A percentile compares a stretch with the other conserved stretches of the same genome.
Evolutionary conservation across 2,888 invertebrate genomes (phyloP).

Genomic region (Tinea semifulvella): DNA sequence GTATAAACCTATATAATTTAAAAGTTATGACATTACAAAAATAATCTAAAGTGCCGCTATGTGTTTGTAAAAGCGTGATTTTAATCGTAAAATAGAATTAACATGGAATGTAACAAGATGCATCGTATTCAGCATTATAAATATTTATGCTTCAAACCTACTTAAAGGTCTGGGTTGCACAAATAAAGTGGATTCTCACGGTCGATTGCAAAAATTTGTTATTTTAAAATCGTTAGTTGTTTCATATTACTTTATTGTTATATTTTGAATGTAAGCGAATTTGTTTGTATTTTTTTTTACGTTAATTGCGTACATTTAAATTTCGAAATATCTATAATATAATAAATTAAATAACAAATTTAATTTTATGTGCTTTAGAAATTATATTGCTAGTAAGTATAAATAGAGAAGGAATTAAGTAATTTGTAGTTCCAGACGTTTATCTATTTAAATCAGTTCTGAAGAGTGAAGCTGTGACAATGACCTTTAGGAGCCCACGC

Average conservation of each 20-base stretch:
- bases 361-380: slow-evolving; percentile 15
- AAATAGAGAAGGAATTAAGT: slow-evolving; percentile 15
- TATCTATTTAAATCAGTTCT: slow-evolving; percentile 13
- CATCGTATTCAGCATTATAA: background rate
- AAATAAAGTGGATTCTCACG: slow-evolving; percentile 8
- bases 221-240: background rate
- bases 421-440: slow-evolving; percentile 6
- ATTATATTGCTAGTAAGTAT: slow-evolving; percentile 2
- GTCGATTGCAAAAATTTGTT: slow-evolving; percentile 3
- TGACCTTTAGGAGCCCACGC: slow-evolving; percentile 63
- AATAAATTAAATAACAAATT: too few species aligned
- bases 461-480: slow-evolving; percentile 47
- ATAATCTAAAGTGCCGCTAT: background rate
- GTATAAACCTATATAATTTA: too few species aligned
- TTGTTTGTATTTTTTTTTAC: background rate
- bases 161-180: slow-evolving; percentile 4
- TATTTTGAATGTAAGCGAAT: background rate
- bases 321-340: too few species aligned
- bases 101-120: slow-evolving; percentile 3
- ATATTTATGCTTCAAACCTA: background rate
- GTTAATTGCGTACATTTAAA: too few species aligned
- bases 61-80: background rate
- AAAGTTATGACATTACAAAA: slow-evolving; percentile 2
- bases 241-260: background rate
- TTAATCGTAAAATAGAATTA: too few species aligned